phyloP scores from a whole-genome alignment of 2,797 vertebrate species.

The Lagorchestes hirsutus region DNA sequence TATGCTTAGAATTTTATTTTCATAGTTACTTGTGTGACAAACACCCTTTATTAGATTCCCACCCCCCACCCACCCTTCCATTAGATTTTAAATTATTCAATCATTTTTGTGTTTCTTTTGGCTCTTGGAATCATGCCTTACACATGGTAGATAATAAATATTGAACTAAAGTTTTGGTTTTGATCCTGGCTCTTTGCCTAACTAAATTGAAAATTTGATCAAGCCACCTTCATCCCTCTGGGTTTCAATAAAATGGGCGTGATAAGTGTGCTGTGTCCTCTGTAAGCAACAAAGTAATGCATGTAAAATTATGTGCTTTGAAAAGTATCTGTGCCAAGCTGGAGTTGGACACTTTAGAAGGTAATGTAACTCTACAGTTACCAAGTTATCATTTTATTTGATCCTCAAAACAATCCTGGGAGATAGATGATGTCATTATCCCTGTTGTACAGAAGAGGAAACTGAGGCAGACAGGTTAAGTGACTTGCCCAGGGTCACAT shows the following conservation, averaged over 20 bases:
- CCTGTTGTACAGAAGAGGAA: background rate
- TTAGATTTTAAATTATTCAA: background rate
- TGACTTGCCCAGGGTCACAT: background rate
- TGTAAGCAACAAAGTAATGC: background rate
- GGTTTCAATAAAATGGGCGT: background rate
- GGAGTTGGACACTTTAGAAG: constrained; percentile 89
- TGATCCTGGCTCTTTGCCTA: background rate
- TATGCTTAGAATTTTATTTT: background rate
- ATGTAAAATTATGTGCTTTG: background rate
- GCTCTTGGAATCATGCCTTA: background rate
- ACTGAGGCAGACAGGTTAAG: background rate
- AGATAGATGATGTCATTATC: background rate
- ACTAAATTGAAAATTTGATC: background rate
- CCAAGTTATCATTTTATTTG: background rate
- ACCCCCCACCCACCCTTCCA: background rate
- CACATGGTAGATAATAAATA: background rate
- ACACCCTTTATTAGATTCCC: background rate
- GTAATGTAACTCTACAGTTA: constrained; percentile 80
- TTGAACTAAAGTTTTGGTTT: background rate
- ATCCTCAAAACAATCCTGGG: background rate
- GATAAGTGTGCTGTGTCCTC: background rate
- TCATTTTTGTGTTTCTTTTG: background rate
- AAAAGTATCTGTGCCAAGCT: constrained; percentile 67
- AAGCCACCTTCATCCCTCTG: background rate
- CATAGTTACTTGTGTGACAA: background rate